These are phyloP conservation scores for Gymnarchus niloticus DNA, from an alignment of 2,113 vertebrate genomes.

Conservation along the genomic window DNA sequence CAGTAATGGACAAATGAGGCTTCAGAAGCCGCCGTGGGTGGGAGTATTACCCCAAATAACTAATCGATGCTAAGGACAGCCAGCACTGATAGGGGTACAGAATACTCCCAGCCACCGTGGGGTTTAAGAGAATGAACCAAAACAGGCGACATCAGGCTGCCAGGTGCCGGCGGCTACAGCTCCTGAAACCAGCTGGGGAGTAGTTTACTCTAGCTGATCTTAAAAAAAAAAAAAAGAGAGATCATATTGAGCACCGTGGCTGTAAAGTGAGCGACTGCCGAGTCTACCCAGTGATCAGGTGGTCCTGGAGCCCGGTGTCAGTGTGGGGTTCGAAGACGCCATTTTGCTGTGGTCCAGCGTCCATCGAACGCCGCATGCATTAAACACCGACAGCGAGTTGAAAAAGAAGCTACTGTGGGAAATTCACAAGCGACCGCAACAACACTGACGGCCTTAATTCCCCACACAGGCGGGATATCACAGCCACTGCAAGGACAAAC, in stretches of 20 bases:
- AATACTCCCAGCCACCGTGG: not conserved
- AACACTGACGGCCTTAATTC: too few species aligned
- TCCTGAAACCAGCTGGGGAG: too few species aligned
- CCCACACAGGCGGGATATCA: not conserved
- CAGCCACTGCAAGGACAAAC: not conserved
- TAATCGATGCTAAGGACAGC: not conserved
- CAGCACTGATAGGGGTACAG: not conserved
- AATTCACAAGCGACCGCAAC: not conserved
- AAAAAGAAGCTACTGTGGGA: not conserved
- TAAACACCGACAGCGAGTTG: not conserved
- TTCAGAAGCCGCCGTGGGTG: too few species aligned
- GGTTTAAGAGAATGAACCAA: not conserved
- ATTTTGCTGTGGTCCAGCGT: slow-evolving; percentile 7
- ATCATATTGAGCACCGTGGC: not conserved
- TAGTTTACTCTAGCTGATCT: too few species aligned
- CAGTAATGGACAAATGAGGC: not conserved
- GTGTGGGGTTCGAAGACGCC: not conserved
- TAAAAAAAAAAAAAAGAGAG: not conserved
- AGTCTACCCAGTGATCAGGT: not conserved
- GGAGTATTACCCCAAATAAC: not conserved
- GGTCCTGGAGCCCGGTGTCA: not conserved
- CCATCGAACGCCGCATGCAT: not conserved
- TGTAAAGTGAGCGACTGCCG: not conserved
- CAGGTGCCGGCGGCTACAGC: too few species aligned
- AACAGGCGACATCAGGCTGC: not conserved